phyloP scores from a whole-genome alignment of 2,113 vertebrate species.

The Acanthisitta chloris region DNA sequence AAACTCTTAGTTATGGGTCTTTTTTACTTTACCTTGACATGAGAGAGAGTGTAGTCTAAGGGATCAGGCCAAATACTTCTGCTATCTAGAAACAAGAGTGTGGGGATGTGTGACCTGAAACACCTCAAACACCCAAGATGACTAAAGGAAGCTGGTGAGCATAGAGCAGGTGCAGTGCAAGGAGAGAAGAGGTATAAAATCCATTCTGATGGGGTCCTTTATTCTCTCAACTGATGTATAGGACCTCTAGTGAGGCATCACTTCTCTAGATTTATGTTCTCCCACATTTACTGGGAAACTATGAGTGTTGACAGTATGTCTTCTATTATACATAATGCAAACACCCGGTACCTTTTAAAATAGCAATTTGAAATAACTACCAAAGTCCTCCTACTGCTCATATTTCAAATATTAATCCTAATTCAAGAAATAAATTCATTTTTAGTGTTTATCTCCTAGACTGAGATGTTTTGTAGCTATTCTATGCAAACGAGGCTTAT shows the following conservation, averaged over 20 bases:
- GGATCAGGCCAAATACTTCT: background rate
- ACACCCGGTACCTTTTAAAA: background rate
- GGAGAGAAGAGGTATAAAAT: background rate
- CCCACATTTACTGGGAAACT: background rate
- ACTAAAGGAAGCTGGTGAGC: background rate
- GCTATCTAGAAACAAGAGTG: background rate
- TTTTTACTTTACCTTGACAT: background rate
- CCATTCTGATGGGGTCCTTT: background rate
- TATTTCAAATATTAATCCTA: background rate
- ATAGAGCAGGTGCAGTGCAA: background rate
- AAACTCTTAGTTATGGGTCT: background rate
- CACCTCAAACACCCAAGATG: background rate
- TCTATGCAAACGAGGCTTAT: background rate
- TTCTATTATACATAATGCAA: background rate
- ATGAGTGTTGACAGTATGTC: background rate
- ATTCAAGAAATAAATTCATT: background rate
- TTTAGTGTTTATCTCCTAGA: background rate
- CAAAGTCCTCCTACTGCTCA: background rate
- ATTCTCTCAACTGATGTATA: background rate
- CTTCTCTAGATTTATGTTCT: background rate
- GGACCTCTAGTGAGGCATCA: background rate
- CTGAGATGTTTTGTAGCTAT: background rate
- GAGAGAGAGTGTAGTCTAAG: background rate
- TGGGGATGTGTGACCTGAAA: background rate
- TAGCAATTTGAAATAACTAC: background rate